Base-by-base conservation (phyloP, 2,113 vertebrate species). In the Galemys pyrenaicus region DNA sequence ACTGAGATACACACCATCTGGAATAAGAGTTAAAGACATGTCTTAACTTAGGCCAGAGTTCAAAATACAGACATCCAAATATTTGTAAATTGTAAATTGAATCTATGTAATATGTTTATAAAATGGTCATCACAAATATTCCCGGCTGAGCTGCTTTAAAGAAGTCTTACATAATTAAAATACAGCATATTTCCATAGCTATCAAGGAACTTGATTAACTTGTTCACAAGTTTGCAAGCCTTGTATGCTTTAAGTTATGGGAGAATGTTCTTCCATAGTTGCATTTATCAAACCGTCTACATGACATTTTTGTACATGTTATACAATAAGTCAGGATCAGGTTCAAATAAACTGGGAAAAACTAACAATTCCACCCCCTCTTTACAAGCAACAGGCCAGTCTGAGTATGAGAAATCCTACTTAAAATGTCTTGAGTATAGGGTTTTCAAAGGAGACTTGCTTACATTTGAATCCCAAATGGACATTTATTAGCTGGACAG, bases 61-160 rank as follows among this genome's bases (percentile, higher is more conserved):
- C 93, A 84, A 41, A 71, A 93, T 30, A 70, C 67, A 91, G 80
- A 51, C 32, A 95, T 93, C 93, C 80, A 96, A 96, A 97, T 91
- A 92, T 97, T 97, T 96, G 70, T 89, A 39, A 60, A 32, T 78
- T 60, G 24, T 60, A 91, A 58, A 87, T 37, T 51, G 74, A 56
- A 84, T 94, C 79, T 81, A 46, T 79, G 70, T 92, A 83, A 83
- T 70, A 11, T 62, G 64, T 94, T 92, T 94, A 54, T 56, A 64
- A 91, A 94, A 39, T 60, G 58, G 41, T 4, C 60, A 28, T 87
- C 28, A 37, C 44, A 87, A 65, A 90, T 78, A 58, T 6, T 30
- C 41, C 17, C 16, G 65, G 32, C 35, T 56, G 58, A 71, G 9
- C 24, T 37, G 30, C 51, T 79, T 44, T 80, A 62, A 67, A 60